Evolutionary conservation across 64 coral and sea anemone species (phyloP), one percentile per base, ranked within the genome.

Genomic region (Orbicella faveolata): DNA sequence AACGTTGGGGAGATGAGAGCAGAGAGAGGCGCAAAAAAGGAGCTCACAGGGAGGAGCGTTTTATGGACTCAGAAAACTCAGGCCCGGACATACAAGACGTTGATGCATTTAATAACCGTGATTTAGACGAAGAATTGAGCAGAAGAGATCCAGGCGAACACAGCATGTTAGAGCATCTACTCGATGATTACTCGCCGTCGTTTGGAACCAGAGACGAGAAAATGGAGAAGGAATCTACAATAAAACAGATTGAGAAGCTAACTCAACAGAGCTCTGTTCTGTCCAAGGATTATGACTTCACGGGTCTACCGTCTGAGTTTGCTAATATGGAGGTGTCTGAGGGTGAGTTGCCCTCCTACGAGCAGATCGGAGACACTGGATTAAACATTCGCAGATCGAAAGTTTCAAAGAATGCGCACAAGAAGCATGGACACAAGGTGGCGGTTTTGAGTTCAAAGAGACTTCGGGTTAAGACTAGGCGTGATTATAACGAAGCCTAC

Each of bases 311-410:
- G 52, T 59, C 62, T n/a, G 73, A 88, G 33, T 77, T 88, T 1
- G 74, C 87, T 2, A 77, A 76, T 61, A 75, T 88, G 54, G 87
- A 88, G 10, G 87, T 88, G 73, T 77, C 87, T 35, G 75, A 76
- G 25, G 87, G 87, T 37, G 74, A 85, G 1, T 21, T 85, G 4
- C 82, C 82, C 21, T 73, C 63, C 13, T 85, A 85, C 52, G 82
- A 85, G 9, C 36, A 44, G 53, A 4, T 88, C 19, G 21, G 20
- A 19, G 52, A 77, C 2, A 23, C 17, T 77, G 72, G 48, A 4
- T 4, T 76, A 51, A 36, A 36, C 62, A 57, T 88, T 67, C 52
- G 73, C 37, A 76, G 25, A 66, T 77, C 63, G 36, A 19, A 44
- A 10, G 9, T 88, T 21, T 48, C 30, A 5, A 36, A n/a, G 41